Evolutionary conservation across 1,140 invertebrate genomes (phyloP).

Genomic region (Bombyx mandarina): DNA sequence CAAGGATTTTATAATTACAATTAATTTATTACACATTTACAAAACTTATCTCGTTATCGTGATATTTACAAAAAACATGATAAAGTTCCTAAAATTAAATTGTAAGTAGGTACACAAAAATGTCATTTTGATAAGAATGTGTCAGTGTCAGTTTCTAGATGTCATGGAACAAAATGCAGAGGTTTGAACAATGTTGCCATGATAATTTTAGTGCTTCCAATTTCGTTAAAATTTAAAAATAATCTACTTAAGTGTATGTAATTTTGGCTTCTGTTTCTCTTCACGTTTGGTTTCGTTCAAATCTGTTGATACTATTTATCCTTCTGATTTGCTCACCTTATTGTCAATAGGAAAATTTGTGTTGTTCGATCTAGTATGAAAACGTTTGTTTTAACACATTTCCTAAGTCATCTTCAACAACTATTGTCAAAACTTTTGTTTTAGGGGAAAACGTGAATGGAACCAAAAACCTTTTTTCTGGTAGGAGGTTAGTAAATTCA

Average conservation of each 20-base stretch:
- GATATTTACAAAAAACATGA: not conserved
- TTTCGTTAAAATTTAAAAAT: too few relatives aligned
- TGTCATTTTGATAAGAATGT: too few relatives aligned
- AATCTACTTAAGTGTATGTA: too few relatives aligned
- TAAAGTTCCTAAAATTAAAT: too few relatives aligned
- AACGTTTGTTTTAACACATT: conserved; percentile 73
- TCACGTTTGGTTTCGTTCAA: too few relatives aligned
- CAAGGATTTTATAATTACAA: not conserved
- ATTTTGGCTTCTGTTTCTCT: too few relatives aligned
- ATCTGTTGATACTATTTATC: too few relatives aligned
- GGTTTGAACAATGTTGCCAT: too few relatives aligned
- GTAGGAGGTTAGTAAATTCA: conserved; percentile 73
- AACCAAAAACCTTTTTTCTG: conserved; percentile 73
- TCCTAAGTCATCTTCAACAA: conserved; percentile 72
- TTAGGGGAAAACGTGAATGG: conserved; percentile 66
- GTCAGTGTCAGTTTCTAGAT: too few relatives aligned
- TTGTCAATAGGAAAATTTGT: conserved; percentile 17
- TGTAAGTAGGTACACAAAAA: too few relatives aligned
- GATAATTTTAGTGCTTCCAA: too few relatives aligned
- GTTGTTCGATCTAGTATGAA: conserved; percentile 39
- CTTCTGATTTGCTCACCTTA: conserved; percentile 15
- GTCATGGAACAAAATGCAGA: too few relatives aligned
- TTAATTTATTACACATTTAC: conserved; percentile 3
- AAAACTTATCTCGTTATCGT: not conserved
- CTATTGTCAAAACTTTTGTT: conserved; percentile 64